Evolutionary conservation across 2,113 vertebrate species (phyloP), one percentile per base, ranked within the genome.

Genomic region (Speoplatyrhinus poulsoni): DNA sequence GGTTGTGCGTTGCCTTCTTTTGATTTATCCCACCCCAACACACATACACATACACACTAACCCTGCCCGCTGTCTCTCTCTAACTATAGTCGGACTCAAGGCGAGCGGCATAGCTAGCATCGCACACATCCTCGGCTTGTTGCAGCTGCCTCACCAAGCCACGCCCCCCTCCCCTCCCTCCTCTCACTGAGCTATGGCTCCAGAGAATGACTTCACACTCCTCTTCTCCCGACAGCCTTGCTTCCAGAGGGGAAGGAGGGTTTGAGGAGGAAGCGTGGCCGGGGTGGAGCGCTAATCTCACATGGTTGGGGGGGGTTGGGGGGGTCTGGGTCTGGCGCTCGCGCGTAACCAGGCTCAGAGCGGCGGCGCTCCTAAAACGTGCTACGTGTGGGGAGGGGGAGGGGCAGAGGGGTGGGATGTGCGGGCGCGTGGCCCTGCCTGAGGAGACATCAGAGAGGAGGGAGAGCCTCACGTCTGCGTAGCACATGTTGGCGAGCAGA

Each of bases 51-150:
- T 72, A 56, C 67, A 16, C 63, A 41, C 70, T 69, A 62, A 60
- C 64, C 7, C 26, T 61, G 53, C 63, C 57, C 82, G 82, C 82
- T 89, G 89, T 83, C 87, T 90, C 72, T 82, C 85, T 89, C 96
- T 96, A 96, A 96, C 94, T 98, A 96, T 96, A 97, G 96, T 93
- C 89, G 72, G 93, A 91, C 92, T 91, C 90, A 62, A 89, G 90
- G 91, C 91, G 82, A 89, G 82, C 89, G 92, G 93, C 95, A 96
- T 98, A 95, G 93, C 92, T 97, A 90, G 92, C 94, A 93, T 97
- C 90, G 92, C 92, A 91, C 81, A 89, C 93, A 95, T 96, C 82
- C 91, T 91, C 94, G 92, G 85, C 94, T 90, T 77, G 92, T 78
- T 41, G 93, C 93, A 96, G 95, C 97, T 96, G 95, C 96, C 96